A percentile compares a stretch with the other conserved stretches of the same genome.
These are phyloP conservation scores for Holacanthella duospinosa DNA, from an alignment of 2,888 invertebrate genomes.

Conservation along the genomic window DNA sequence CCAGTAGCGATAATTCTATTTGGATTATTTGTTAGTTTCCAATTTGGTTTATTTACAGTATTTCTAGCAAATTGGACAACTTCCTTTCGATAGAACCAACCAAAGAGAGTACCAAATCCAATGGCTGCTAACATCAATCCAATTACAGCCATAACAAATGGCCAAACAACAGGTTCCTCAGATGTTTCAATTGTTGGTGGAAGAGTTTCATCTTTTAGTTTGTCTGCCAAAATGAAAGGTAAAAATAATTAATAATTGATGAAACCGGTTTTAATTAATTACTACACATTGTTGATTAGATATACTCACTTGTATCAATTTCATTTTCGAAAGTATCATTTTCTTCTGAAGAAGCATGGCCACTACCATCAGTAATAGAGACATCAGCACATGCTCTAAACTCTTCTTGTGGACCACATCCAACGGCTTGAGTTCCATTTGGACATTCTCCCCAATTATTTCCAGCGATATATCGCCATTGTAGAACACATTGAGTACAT, in stretches of 20 bases:
- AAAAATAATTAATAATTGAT: constrained; percentile 3
- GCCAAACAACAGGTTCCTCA: constrained; percentile 23
- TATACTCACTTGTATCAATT: constrained; percentile 18
- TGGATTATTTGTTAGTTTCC: constrained; percentile 9
- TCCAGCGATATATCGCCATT: constrained; percentile 8
- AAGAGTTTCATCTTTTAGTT: constrained; percentile 8
- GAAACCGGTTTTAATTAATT: neutral
- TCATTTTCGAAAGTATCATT: constrained; percentile 40
- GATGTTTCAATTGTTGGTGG: neutral
- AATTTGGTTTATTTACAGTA: constrained; percentile 22
- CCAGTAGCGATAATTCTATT: neutral
- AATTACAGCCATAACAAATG: constrained; percentile 38
- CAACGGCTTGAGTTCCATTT: constrained; percentile 11
- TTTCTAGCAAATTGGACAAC: constrained; percentile 30
- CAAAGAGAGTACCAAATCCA: constrained; percentile 35
- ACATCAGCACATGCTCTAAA: constrained; percentile 77
- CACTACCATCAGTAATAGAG: constrained; percentile 52
- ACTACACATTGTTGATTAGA: neutral
- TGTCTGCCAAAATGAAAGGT: neutral
- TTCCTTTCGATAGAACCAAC: constrained; percentile 39
- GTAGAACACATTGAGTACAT: constrained; percentile 4
- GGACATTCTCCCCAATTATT: constrained; percentile 15
- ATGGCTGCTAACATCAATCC: constrained; percentile 38
- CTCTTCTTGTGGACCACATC: constrained; percentile 24
- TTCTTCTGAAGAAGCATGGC: constrained; percentile 38